Evolutionary conservation across 2,888 invertebrate genomes (phyloP), one percentile per base, ranked within the genome.

Genomic region (Plagodis dolabraria): DNA sequence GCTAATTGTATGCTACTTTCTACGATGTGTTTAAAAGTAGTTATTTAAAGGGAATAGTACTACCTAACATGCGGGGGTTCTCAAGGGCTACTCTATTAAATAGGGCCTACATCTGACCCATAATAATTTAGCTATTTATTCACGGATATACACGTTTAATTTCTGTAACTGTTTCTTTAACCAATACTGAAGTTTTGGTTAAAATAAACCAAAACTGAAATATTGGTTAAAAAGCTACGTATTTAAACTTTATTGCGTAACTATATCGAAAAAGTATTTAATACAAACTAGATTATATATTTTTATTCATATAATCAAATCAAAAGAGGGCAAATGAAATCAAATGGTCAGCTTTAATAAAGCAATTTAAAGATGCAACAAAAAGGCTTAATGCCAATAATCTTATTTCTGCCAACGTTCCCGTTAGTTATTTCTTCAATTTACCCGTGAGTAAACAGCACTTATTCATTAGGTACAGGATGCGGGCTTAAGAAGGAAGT

Each of bases 401-500:
- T 22, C 2, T 22, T 22, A 2, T 22, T 4, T 22, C 22, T 22
- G 22, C 22, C 22, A 22, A 22, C n/a, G n/a, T n/a, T n/a, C n/a
- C 22, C 22, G 22, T 22, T 4, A 22, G 22, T 22, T 22, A 22
- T 22, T 22, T 22, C 38, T 38, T 9, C 7, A 12, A 43, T 12
- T 12, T 43, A 43, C 33, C 51, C 48, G 57, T 52, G 64, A 64
- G 62, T 60, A 58, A 58, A 58, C 63, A 52, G 57, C 56, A 46
- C 49, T 38, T n/a, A 9, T 10, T 22, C 49, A 7, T 51, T 34
- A 2, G 45, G 47, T 36, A 50, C 57, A 62, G 51, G 60, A 64
- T 58, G 57, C 53, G 48, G 60, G 56, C 46, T 54, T 44, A 33
- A 57, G 50, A 57, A 55, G 50, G 57, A 64, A 51, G 65, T 67